Evolutionary conservation across 2,797 vertebrate species (phyloP), one percentile per base, ranked within the genome.

Genomic region (Podargus strigoides): DNA sequence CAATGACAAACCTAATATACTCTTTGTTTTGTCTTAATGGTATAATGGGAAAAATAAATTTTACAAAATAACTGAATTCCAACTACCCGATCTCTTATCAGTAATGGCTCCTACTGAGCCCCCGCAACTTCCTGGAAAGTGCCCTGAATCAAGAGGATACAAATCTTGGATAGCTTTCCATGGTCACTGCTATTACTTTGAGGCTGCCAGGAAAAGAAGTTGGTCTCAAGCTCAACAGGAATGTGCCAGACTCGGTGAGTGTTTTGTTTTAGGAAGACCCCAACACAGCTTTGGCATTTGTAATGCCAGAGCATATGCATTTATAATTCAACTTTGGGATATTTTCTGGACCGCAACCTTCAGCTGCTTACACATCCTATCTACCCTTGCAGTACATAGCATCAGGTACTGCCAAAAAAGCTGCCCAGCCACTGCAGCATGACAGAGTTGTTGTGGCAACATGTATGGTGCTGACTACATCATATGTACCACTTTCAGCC

Each of bases 91-190:
- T 89, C 15, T 94, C 24, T 92, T 90, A 72, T 30, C 91, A 99
- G 99, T 96, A 63, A 32, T 93, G 5, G 97, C 98, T 21, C 98
- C 99, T 46, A 98, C 98, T 3, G 98, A 98, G 3, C 98, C 98
- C 3, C 98, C 98, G 5, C 98, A 99, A 92, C 97, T 98, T 79
- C 98, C 98, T 34, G 99, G 99, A 69, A 98, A 94, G 80, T 99
- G 99, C 89, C 99, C 99, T 2, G 98, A 99, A 80, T 85, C 98
- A 59, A 97, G 79, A 17, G 97, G 89, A 16, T 87, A 89, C 52
- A 97, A 67, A 50, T 93, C 97, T 1, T 99, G 99, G 99, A 96
- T 99, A 62, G 98, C 99, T 44, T 99, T 99, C 96, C 97, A 98
- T 30, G 97, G 98, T 32, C 98, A 99, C 85, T 99, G 99, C 85